Evolutionary conservation across 2,113 vertebrate species (phyloP), one percentile per base, ranked within the genome.

Genomic region (Malurus elegans): DNA sequence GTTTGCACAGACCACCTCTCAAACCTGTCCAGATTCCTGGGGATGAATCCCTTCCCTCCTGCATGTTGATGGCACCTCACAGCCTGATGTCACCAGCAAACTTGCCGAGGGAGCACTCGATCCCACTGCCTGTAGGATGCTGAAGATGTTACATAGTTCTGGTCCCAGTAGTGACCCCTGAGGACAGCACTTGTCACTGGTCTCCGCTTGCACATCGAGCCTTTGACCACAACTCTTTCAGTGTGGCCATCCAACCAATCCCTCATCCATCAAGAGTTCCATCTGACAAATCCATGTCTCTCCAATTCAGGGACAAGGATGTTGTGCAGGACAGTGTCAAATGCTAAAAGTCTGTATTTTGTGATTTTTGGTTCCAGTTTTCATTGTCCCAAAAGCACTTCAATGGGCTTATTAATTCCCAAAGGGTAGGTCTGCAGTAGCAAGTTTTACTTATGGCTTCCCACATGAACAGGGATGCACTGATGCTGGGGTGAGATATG

Each of bases 41-140:
- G 64, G 28, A 10, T 38, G 21, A 38, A 38, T 78, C 38, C 54
- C 28, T 78, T n/a, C 28, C 23, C n/a, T 78, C 21, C 23, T 69
- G 32, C 23, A 0, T 12, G 14, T 23, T 1, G 3, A 29, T 28
- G 29, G 18, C 54, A 45, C 32, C 8, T 8, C 54, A 38, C 38
- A 47, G n/a, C 18, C n/a, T 61, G n/a, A 18, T 38, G 72, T 42
- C 32, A 53, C 28, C 45, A 29, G 34, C 42, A 74, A 25, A 15
- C n/a, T 44, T 44, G 20, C 36, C 0, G 0, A 61, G 28, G 38
- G 23, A 86, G 18, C 45, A 15, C 54, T 76, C 2, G 0, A 26
- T 69, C 38, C 45, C 32, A 10, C 73, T 24, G 12, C 36, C 18
- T 2, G 21, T 48, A 21, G 21, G 47, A 0, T 29, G 47, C 42